phyloP scores from a whole-genome alignment of 2,797 vertebrate genomes.

The Pseudotriccus pelzelni region DNA sequence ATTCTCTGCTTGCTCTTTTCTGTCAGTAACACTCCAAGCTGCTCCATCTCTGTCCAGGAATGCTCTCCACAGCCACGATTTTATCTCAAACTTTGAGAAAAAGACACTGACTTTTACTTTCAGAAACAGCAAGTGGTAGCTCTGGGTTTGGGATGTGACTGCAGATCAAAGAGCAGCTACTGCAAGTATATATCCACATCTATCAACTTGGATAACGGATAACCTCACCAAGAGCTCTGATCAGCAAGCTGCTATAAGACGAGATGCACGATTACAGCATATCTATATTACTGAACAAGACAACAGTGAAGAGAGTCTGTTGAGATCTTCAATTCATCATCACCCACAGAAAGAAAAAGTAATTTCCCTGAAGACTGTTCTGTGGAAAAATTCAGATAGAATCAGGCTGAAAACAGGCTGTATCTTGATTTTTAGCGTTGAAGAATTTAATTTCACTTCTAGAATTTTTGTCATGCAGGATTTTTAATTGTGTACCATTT shows the following conservation, averaged over 20 bases:
- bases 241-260: not conserved
- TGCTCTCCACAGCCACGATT: not conserved
- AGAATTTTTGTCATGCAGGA: not conserved
- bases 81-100: not conserved
- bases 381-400: not conserved
- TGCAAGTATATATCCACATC: not conserved
- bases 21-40: not conserved
- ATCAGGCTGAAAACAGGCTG: not conserved
- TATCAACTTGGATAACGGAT: not conserved
- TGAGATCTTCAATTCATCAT: not conserved
- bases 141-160: not conserved
- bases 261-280: not conserved
- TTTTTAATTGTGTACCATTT: not conserved
- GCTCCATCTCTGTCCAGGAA: not conserved
- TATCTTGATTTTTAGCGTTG: not conserved
- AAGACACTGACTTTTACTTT: not conserved
- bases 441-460: not conserved
- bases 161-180: not conserved
- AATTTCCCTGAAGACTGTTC: not conserved
- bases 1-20: not conserved
- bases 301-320: not conserved
- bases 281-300: not conserved
- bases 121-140: not conserved
- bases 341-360: not conserved
- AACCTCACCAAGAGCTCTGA: not conserved